A percentile compares a stretch with the other conserved stretches of the same genome.
Conservation (phyloP, 2,888 invertebrate genomes). For the Frankliniella fusca region DNA sequence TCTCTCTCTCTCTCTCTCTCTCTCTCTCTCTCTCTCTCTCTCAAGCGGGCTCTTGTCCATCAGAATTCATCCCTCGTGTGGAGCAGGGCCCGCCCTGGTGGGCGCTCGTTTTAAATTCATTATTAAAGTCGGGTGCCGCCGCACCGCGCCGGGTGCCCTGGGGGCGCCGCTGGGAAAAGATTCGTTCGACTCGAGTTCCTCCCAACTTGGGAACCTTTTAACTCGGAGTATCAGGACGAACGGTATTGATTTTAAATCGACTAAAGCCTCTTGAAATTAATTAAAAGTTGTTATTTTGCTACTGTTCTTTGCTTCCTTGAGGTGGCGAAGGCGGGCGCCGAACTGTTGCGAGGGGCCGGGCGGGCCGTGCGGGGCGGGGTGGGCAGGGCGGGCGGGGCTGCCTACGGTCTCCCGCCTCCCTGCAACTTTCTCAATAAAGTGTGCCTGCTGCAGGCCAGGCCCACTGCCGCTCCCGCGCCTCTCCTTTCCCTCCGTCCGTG, state of each 20-base stretch:
- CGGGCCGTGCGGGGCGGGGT: no score
- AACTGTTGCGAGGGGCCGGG: no score
- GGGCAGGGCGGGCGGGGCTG: not conserved
- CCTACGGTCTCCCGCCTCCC: not conserved
- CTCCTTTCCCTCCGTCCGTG: not conserved
- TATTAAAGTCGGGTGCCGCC: not conserved
- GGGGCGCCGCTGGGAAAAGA: not conserved
- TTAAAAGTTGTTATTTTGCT: no score
- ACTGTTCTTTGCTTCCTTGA: no score
- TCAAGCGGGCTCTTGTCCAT: not conserved
- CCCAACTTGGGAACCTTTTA: no score
- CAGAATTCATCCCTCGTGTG: not conserved
- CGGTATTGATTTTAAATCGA: no score
- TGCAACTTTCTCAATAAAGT: conserved; percentile 11
- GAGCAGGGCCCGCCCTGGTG: not conserved
- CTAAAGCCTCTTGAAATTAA: no score
- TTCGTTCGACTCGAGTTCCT: not conserved
- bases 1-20: conserved; percentile 8
- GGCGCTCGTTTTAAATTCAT: conserved; percentile 15
- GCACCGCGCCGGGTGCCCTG: not conserved
- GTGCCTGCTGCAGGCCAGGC: not conserved
- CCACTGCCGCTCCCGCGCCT: not conserved
- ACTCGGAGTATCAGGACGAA: no score
- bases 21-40: not conserved
- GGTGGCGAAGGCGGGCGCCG: no score